These are phyloP conservation scores for Polietes domitor DNA, from an alignment of 2,888 invertebrate species.

Conservation along the genomic window DNA sequence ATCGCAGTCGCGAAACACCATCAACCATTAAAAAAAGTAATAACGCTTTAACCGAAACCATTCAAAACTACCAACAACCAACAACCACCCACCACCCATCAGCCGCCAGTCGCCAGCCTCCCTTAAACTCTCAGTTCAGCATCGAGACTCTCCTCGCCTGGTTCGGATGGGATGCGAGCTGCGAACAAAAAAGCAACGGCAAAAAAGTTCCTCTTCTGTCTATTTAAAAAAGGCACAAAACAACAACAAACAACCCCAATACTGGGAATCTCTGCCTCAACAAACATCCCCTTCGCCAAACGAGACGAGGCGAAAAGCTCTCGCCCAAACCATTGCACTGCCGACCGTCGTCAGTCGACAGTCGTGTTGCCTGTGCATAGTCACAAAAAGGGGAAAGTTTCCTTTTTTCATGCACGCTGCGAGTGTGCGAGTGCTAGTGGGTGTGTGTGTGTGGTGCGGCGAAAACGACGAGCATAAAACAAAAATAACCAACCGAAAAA, in stretches of 20 bases:
- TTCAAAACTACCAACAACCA: slow-evolving; percentile 60
- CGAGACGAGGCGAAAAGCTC: slow-evolving; percentile 69
- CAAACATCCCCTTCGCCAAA: slow-evolving; percentile 54
- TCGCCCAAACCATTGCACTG: slow-evolving; percentile 73
- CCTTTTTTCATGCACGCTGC: background rate
- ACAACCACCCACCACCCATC: slow-evolving; percentile 45
- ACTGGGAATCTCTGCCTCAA: slow-evolving; percentile 36
- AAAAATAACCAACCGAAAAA: slow-evolving; percentile 73
- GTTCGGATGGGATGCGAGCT: slow-evolving; percentile 34
- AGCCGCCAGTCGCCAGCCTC: slow-evolving; percentile 58
- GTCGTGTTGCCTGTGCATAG: background rate
- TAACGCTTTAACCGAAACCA: slow-evolving; percentile 52
- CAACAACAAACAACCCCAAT: slow-evolving; percentile 51
- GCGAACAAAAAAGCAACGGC: slow-evolving; percentile 50
- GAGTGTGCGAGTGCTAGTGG: background rate
- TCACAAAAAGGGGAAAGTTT: slow-evolving; percentile 8
- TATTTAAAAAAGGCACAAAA: slow-evolving; percentile 57
- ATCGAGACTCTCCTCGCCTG: slow-evolving; percentile 17
- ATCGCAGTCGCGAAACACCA: slow-evolving; percentile 62
- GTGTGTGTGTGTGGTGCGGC: slow-evolving; percentile 61
- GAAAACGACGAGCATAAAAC: slow-evolving; percentile 65
- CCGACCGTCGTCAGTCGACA: no score
- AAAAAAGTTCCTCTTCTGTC: slow-evolving; percentile 60
- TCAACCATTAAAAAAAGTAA: slow-evolving; percentile 64
- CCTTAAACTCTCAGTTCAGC: slow-evolving; percentile 61